Evolutionary conservation across 2,888 invertebrate genomes (phyloP).

Genomic region (Drosophila siamana): DNA sequence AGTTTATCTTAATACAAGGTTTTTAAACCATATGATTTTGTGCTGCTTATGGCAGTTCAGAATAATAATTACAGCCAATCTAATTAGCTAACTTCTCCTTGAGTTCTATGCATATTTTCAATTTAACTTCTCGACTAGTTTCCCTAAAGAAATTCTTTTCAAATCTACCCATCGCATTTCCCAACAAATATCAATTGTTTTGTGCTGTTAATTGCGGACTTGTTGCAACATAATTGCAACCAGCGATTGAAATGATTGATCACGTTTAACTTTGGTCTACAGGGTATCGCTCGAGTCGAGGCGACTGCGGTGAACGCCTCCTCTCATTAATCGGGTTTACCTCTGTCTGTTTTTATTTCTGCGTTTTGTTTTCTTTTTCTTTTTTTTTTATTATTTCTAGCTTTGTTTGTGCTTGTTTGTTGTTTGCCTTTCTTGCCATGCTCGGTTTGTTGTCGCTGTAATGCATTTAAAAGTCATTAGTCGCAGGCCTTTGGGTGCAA

Average conservation of each 20-base stretch:
- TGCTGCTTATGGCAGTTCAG: too few species aligned
- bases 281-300: slow-evolving; percentile 3
- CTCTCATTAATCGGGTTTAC: neutral
- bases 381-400: slow-evolving; percentile 13
- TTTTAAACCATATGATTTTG: too few species aligned
- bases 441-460: slow-evolving; percentile 47
- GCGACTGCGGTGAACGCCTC: neutral
- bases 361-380: neutral
- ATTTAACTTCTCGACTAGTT: too few species aligned
- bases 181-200: too few species aligned
- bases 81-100: too few species aligned
- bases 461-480: slow-evolving; percentile 77
- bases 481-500: slow-evolving; percentile 55
- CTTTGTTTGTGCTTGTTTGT: slow-evolving; percentile 29
- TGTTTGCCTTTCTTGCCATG: slow-evolving; percentile 17
- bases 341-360: neutral
- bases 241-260: neutral
- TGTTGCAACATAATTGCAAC: too few species aligned
- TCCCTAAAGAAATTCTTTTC: too few species aligned
- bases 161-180: too few species aligned
- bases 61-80: too few species aligned
- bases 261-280: neutral
- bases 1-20: too few species aligned
- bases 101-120: too few species aligned
- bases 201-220: too few species aligned